Base-by-base conservation (phyloP, 2,113 vertebrate genomes). In the Rhinoptilus africanus region DNA sequence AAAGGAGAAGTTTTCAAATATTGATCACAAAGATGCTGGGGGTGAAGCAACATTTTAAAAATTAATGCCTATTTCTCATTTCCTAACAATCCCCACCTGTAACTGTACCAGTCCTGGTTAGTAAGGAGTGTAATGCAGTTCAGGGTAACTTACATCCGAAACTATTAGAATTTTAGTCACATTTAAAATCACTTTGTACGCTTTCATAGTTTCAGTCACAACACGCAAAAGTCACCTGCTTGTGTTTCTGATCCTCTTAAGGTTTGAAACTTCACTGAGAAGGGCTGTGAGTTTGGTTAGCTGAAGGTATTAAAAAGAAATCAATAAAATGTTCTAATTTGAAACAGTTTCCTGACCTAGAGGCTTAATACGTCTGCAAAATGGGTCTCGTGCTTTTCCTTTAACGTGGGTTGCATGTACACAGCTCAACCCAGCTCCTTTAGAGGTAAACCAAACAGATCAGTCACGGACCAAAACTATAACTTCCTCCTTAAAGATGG, bases 31-130 rank as follows among this genome's bases (percentile, higher is more conserved):
- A 79, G 75, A 77, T 37, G 56, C 3, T 68, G 60, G 15, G 53
- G 21, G 78, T 81, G 64, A 91, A 96, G 80, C 76, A 86, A 51
- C 43, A 23, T 81, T 93, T 97, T 72, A 95, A 97, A 94, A 93
- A 96, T 93, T 86, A 94, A 93, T 93, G 88, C 56, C 60, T 20
- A 4, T 67, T 77, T 88, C 93, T 86, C 35, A 24, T 92, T 86
- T 86, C 78, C 68, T 84, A 51, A 88, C 35, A 51, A 83, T 92
- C 34, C 74, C 79, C 64, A 94, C 68, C 72, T 63, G 54, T 68
- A 85, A 67, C 34, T 66, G 60, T 34, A 76, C 69, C 32, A 76
- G 45, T 32, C 60, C 51, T 86, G 48, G 43, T 24, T 47, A 43
- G 53, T 56, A 67, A 67, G n/a, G 39, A 47, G 9, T 21, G 14